Percentiles rank a stretch among this genome's conserved stretches.
These are phyloP conservation scores for Drosophila littoralis DNA, from an alignment of 1,140 invertebrate genomes.

Conservation along the genomic window DNA sequence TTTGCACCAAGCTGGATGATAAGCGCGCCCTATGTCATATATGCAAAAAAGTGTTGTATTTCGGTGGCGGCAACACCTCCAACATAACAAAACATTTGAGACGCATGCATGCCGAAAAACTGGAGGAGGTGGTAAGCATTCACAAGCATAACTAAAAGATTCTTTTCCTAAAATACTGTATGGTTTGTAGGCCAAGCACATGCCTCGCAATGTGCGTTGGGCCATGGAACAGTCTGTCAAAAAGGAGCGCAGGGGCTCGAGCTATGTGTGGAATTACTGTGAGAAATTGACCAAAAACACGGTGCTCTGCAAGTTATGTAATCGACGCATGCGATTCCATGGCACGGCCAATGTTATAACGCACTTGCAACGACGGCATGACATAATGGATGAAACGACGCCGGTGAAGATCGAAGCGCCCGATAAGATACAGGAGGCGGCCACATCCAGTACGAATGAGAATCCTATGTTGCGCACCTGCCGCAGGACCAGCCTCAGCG, in stretches of 20 bases:
- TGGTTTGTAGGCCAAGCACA: slow-evolving; percentile 5
- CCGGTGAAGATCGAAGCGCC: slow-evolving; percentile 2
- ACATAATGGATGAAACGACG: slow-evolving; percentile 48
- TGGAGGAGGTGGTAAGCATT: slow-evolving; percentile 32
- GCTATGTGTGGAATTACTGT: slow-evolving; percentile 69
- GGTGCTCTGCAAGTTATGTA: slow-evolving; percentile 61
- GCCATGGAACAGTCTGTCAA: neutral
- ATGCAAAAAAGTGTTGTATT: slow-evolving; percentile 61
- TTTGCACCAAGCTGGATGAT: slow-evolving; percentile 54
- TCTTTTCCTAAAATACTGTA: neutral
- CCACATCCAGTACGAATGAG: slow-evolving; percentile 38
- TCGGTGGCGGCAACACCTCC: slow-evolving; percentile 63
- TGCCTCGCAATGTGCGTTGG: slow-evolving; percentile 21
- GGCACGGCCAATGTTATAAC: slow-evolving; percentile 74
- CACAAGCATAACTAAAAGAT: neutral
- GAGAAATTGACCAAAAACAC: slow-evolving; percentile 53
- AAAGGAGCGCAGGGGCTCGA: slow-evolving; percentile 54
- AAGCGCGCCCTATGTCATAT: slow-evolving; percentile 62
- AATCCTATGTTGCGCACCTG: neutral
- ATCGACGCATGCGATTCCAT: slow-evolving; percentile 61
- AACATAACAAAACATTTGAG: slow-evolving; percentile 67
- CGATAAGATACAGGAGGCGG: slow-evolving; percentile 28
- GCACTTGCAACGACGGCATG: slow-evolving; percentile 58
- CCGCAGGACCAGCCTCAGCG: slow-evolving; percentile 13
- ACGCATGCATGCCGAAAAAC: slow-evolving; percentile 50